Conservation (phyloP, 2,797 vertebrate species). For the Notolepis coatsorum region DNA sequence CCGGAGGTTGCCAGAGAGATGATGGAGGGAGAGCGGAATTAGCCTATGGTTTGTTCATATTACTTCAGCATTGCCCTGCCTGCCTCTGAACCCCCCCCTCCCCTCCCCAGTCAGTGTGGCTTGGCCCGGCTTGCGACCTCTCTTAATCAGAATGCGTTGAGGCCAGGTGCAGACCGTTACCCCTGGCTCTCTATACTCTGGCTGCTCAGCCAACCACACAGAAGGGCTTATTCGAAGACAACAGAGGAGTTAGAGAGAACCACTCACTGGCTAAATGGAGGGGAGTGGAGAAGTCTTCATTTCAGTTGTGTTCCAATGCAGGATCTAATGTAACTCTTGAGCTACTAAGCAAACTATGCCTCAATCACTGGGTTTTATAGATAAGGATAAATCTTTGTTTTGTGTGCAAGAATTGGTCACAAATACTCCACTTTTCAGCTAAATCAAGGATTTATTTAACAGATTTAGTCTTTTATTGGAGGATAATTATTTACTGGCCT, state of each 20-base stretch:
- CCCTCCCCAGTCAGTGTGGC: slow-evolving; percentile 64
- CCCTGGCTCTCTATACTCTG: slow-evolving; percentile 63
- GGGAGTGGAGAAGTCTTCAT: slow-evolving; percentile 32
- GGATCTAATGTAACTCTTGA: too few species aligned
- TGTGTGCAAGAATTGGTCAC: too few species aligned
- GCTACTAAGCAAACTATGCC: too few species aligned
- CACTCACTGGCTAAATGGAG: slow-evolving; percentile 60
- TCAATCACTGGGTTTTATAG: too few species aligned
- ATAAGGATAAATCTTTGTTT: too few species aligned
- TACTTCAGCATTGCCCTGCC: slow-evolving; percentile 55
- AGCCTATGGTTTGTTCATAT: slow-evolving; percentile 78
- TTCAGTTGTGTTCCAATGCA: slow-evolving; percentile 38
- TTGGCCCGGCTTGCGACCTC: slow-evolving; percentile 74
- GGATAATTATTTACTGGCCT: neutral
- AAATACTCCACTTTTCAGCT: too few species aligned
- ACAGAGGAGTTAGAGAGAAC: slow-evolving; percentile 63
- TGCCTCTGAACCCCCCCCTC: slow-evolving; percentile 46
- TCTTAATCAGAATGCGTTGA: slow-evolving; percentile 78
- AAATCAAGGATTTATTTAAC: too few species aligned
- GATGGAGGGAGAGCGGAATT: slow-evolving; percentile 67
- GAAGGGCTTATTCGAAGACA: slow-evolving; percentile 74
- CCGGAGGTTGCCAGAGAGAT: slow-evolving; percentile 19
- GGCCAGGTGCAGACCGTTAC: slow-evolving; percentile 78
- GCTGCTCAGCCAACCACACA: slow-evolving; percentile 70
- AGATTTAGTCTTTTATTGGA: neutral